Conservation (phyloP, 2,888 invertebrate genomes). For the Eremobia ochroleuca region DNA sequence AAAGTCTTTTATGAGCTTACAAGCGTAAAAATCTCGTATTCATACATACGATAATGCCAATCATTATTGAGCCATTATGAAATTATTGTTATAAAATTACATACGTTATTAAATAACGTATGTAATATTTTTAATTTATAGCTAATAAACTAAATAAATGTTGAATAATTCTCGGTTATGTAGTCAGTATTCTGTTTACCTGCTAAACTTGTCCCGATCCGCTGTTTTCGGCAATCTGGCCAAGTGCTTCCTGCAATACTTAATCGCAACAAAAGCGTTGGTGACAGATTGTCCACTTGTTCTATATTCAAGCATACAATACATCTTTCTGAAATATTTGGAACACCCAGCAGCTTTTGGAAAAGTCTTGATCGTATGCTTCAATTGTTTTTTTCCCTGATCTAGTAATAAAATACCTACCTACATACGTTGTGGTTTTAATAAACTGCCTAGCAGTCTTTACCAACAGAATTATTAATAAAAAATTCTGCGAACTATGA, state of each 20-base stretch:
- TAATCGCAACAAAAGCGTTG: not conserved
- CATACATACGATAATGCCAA: constrained; percentile 27
- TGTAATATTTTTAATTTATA: too few relatives aligned
- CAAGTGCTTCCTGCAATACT: not conserved
- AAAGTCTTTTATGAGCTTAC: constrained; percentile 48
- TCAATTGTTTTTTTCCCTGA: not conserved
- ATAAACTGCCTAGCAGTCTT: not conserved
- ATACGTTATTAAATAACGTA: constrained; percentile 5
- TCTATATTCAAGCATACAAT: not conserved
- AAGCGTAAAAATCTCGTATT: constrained; percentile 41
- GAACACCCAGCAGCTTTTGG: not conserved
- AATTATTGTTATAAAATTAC: constrained; percentile 35
- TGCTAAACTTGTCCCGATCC: not conserved
- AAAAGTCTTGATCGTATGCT: not conserved
- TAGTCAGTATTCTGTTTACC: too few relatives aligned
- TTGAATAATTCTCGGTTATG: not conserved
- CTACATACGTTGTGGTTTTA: not conserved
- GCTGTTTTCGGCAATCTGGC: not conserved
- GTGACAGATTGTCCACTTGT: too few relatives aligned
- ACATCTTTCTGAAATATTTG: not conserved
- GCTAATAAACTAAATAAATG: not conserved
- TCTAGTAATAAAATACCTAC: not conserved
- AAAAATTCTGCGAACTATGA: constrained; percentile 32
- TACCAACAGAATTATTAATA: constrained; percentile 7
- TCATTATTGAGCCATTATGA: constrained; percentile 41